Conservation (phyloP, 2,888 invertebrate genomes). For the Ceraclea dissimilis region DNA sequence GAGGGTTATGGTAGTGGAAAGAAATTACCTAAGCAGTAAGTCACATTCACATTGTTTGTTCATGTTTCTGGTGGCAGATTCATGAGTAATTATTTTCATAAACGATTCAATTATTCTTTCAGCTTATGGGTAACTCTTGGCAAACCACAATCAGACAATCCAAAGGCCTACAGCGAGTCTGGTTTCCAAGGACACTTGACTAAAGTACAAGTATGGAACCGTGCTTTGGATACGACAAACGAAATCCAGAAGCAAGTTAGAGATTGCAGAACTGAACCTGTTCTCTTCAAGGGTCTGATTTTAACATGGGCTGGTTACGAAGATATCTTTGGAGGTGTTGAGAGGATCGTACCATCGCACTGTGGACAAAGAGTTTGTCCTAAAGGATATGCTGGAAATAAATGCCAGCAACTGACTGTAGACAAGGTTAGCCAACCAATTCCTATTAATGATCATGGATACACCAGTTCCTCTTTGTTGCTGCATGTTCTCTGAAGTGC, state of each 20-base stretch:
- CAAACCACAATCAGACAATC: slow-evolving; percentile 74
- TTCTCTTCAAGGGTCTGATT: slow-evolving; percentile 75
- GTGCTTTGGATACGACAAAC: slow-evolving; percentile 82
- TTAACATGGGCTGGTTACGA: slow-evolving; percentile 94
- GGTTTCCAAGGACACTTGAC: slow-evolving; percentile 96
- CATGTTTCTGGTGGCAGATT: not conserved
- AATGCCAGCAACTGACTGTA: slow-evolving; percentile 76
- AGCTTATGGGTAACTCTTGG: slow-evolving; percentile 91
- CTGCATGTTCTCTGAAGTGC: not conserved
- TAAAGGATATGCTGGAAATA: slow-evolving; percentile 76
- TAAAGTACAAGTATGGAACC: slow-evolving; percentile 90
- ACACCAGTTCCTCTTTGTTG: not conserved
- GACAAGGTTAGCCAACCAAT: slow-evolving; percentile 53
- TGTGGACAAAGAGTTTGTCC: slow-evolving; percentile 87
- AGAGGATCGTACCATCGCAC: slow-evolving; percentile 82
- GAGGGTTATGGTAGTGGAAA: slow-evolving; percentile 82
- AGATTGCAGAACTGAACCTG: slow-evolving; percentile 87
- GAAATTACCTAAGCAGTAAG: slow-evolving; percentile 75
- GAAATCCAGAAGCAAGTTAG: slow-evolving; percentile 92
- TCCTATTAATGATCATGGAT: not conserved
- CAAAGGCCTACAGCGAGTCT: slow-evolving; percentile 75
- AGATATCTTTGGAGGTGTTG: slow-evolving; percentile 79
- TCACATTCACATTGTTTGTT: too few species aligned
- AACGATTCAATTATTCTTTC: slow-evolving; percentile 26
- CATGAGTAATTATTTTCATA: too few species aligned